Evolutionary conservation across 1,140 invertebrate species (phyloP), one percentile per base, ranked within the genome.

Genomic region (Hydropsyche tenuis): DNA sequence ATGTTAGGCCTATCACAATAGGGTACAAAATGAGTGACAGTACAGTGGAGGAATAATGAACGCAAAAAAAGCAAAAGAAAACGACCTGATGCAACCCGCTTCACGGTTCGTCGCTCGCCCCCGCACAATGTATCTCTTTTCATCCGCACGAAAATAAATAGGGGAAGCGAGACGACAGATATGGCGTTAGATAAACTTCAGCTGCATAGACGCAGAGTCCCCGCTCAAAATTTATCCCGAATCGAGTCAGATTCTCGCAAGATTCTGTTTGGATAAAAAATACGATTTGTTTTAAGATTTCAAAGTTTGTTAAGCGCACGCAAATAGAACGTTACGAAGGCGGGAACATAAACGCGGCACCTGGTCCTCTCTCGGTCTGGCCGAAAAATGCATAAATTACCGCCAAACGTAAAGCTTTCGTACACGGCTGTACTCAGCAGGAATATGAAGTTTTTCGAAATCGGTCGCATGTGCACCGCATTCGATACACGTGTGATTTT

Each of bases 51-150:
- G 56, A 16, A 48, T 48, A 48, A 48, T 48, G 45, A 48, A 48
- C 18, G 18, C 11, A 56, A 56, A 69, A 69, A 69, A 70, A 6
- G 56, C 25, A 68, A 68, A 68, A 65, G 48, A 27, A 18, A 48
- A 37, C 11, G 22, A 60, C 20, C 51, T 12, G 42, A 73, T 43
- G 48, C 53, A 18, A 69, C 48, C 72, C 64, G 72, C 64, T 68
- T 73, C 64, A 73, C 65, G 72, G 72, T 73, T 73, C 72, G 72
- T 43, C 64, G 64, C 72, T 56, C 51, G 64, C 72, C 63, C 63
- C 60, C n/a, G 27, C 23, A 46, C 16, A 14, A 1, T 30, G 16
- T 18, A 18, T 53, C 72, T 66, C 72, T 42, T 46, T 73, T 23
- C 20, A 56, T 22, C 42, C 1, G 20, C 23, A 5, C 20, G 12